Conservation (phyloP, 2,888 invertebrate genomes). For the Oxystoma pomonae region DNA sequence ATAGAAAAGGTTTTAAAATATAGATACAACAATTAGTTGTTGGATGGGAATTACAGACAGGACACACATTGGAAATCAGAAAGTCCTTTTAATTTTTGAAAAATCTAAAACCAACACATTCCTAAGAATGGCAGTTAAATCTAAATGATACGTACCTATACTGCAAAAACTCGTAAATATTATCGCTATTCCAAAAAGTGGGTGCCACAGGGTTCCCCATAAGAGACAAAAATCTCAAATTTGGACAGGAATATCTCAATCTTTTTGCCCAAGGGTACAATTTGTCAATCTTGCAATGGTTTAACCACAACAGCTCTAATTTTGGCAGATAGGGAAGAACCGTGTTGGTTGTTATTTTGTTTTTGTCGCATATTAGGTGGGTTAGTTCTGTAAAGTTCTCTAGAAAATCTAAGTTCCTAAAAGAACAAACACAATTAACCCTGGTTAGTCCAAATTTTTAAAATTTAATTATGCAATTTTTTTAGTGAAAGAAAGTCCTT, state of each 20-base stretch:
- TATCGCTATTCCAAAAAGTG: conserved; percentile 70
- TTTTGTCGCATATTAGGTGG: conserved; percentile 78
- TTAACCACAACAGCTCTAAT: conserved; percentile 72
- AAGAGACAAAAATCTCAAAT: conserved; percentile 69
- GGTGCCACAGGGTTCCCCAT: conserved; percentile 86
- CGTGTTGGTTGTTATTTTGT: conserved; percentile 66
- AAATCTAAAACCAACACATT: too few relatives aligned
- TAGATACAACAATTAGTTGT: too few relatives aligned
- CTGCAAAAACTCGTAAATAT: conserved; percentile 69
- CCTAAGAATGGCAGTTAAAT: too few relatives aligned
- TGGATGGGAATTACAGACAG: too few relatives aligned
- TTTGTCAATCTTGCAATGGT: conserved; percentile 54
- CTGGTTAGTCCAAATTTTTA: conserved; percentile 72
- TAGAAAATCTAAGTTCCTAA: conserved; percentile 53
- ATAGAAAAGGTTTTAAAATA: too few relatives aligned
- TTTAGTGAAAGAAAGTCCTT: too few relatives aligned
- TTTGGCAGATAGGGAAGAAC: conserved; percentile 67
- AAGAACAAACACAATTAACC: too few relatives aligned
- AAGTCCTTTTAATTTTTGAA: too few relatives aligned
- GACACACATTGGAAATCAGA: too few relatives aligned
- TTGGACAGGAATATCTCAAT: conserved; percentile 66
- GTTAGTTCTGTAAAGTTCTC: conserved; percentile 68
- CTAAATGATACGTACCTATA: conserved; percentile 62
- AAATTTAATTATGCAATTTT: too few relatives aligned
- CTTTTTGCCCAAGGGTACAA: conserved; percentile 65